Evolutionary conservation across 92 coral and sea anemone genomes (phyloP), one percentile per base, ranked within the genome.

Genomic region (Epizoanthus scotinus): DNA sequence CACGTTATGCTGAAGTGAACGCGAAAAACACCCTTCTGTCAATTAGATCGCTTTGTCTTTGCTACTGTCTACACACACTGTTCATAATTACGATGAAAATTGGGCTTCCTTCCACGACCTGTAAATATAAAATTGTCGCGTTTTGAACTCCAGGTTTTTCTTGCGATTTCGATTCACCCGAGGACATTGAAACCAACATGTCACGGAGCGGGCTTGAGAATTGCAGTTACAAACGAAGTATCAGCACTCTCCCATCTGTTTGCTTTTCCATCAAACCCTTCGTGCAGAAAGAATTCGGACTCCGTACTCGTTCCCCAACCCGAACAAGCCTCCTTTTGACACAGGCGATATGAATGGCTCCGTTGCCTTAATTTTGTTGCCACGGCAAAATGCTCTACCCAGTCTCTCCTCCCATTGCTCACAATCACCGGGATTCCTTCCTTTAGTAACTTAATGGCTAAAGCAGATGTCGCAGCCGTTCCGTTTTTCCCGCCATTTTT

Each of bases 401-500:
- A 58, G 17, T 57, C 78, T 5, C 72, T 79, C 12, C 87, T 67
- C 67, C 85, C 88, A 63, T 84, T 85, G 36, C 92, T 90, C n/a
- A 93, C 83, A 57, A 93, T 83, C 19, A 93, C 97, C 0, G 97
- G 97, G 40, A 64, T 54, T 2, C 97, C 89, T 29, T 83, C 73
- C 47, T 86, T 62, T 2, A 93, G 86, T 20, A 90, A 85, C 71
- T 83, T 59, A 10, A 70, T 49, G 9, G 86, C 85, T 9, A 78
- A 71, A 40, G 64, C 70, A 3, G 88, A 79, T 57, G 81, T 67
- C 17, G 31, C 34, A 3, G 67, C 60, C 2, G 81, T 75, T 18
- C 56, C 36, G 19, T 60, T 57, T 60, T 75, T 60, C 31, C 36
- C 34, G 31, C 22, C 66, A 50, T 47, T 15, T 7, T 27, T 28